Conservation (phyloP, 2,113 vertebrate genomes). For the Bos indicus region DNA sequence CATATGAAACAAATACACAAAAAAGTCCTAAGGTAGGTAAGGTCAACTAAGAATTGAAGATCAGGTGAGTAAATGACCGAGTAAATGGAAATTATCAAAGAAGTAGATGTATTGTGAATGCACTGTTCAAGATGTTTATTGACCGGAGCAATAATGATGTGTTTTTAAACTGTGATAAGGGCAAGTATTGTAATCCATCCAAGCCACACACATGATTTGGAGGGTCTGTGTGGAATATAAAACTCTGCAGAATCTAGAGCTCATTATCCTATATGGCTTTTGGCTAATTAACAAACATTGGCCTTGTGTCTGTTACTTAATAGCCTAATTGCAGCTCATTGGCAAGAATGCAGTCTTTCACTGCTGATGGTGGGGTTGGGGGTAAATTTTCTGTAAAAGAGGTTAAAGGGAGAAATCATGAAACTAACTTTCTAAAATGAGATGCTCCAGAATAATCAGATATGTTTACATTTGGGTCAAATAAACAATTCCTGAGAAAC, state of each 20-base stretch:
- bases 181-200: slow-evolving; percentile 8
- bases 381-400: neutral
- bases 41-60: neutral
- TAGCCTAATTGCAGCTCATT: neutral
- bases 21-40: neutral
- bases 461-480: neutral
- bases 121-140: neutral
- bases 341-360: neutral
- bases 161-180: neutral
- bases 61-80: neutral
- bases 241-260: neutral
- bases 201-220: neutral
- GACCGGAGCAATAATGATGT: neutral
- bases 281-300: slow-evolving; percentile 20
- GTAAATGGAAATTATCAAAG: neutral
- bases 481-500: neutral
- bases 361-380: neutral
- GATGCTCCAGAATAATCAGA: slow-evolving; percentile 25
- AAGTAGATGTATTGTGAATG: neutral
- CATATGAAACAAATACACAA: neutral
- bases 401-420: neutral
- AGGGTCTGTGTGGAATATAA: neutral
- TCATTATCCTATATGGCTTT: neutral
- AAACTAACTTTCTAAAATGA: neutral
- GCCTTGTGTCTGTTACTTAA: neutral